A percentile compares a stretch with the other conserved stretches of the same genome.
Conservation (phyloP, 2,113 vertebrate species). For the Chlamydotis undulata region DNA sequence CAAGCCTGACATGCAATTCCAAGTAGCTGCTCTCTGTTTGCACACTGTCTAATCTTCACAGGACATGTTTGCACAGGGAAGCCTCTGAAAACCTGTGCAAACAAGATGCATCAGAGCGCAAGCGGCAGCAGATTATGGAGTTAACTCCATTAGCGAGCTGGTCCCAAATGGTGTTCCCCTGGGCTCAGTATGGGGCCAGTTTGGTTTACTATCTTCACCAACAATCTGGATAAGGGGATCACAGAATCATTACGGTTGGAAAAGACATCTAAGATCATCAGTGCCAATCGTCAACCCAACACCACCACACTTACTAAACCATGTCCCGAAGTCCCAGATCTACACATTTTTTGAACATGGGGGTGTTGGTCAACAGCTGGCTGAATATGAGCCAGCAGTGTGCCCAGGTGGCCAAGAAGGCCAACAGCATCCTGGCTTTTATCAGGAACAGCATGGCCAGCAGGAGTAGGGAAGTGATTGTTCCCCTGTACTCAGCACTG, state of each 20-base stretch:
- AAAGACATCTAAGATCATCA: no score
- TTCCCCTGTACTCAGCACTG: background rate
- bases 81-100: background rate
- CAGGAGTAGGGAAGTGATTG: rapidly evolving
- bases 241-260: no score
- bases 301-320: no score
- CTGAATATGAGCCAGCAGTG: background rate
- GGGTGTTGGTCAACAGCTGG: rapidly evolving
- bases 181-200: background rate
- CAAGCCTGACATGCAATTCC: background rate
- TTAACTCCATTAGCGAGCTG: rapidly evolving
- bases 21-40: background rate
- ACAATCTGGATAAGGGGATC: background rate
- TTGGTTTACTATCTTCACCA: background rate
- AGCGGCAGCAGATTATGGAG: background rate
- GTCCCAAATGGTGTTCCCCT: background rate
- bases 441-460: background rate
- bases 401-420: background rate
- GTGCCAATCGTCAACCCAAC: no score
- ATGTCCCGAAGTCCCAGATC: no score
- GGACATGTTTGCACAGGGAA: background rate
- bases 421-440: background rate
- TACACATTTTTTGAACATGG: no score
- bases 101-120: background rate
- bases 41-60: background rate